Conservation (phyloP, 2,797 vertebrate genomes). For the Crotalus adamanteus region DNA sequence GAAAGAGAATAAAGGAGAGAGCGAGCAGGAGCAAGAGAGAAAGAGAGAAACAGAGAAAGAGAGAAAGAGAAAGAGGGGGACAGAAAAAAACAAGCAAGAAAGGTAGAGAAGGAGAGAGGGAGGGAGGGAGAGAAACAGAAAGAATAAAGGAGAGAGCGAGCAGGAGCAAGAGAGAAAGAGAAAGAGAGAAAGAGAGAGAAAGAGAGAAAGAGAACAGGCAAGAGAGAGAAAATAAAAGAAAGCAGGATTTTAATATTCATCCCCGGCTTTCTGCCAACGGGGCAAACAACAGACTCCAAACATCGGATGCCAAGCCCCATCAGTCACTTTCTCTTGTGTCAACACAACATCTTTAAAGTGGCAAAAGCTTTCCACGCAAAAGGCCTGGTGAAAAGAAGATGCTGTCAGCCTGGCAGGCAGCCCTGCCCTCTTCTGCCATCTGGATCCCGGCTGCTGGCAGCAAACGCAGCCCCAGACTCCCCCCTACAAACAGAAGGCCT, state of each 20-base stretch:
- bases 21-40: too few relatives aligned
- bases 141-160: too few relatives aligned
- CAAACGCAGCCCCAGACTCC: not conserved
- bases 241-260: constrained; percentile 7
- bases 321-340: constrained; percentile 22
- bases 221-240: not conserved
- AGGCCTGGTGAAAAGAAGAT: not conserved
- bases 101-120: too few relatives aligned
- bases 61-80: too few relatives aligned
- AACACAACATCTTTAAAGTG: constrained; percentile 17
- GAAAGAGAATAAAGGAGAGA: too few relatives aligned
- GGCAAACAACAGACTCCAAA: not conserved
- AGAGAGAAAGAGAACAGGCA: not conserved
- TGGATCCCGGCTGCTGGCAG: not conserved
- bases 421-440: not conserved
- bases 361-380: not conserved
- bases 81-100: too few relatives aligned
- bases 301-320: not conserved
- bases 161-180: too few relatives aligned
- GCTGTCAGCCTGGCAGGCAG: not conserved
- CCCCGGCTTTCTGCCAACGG: constrained; percentile 1
- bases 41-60: too few relatives aligned
- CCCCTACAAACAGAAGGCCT: too few relatives aligned
- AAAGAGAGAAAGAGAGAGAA: not conserved
- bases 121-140: not conserved